Conservation (phyloP, 2,888 invertebrate species). For the Strigamia maritima region DNA sequence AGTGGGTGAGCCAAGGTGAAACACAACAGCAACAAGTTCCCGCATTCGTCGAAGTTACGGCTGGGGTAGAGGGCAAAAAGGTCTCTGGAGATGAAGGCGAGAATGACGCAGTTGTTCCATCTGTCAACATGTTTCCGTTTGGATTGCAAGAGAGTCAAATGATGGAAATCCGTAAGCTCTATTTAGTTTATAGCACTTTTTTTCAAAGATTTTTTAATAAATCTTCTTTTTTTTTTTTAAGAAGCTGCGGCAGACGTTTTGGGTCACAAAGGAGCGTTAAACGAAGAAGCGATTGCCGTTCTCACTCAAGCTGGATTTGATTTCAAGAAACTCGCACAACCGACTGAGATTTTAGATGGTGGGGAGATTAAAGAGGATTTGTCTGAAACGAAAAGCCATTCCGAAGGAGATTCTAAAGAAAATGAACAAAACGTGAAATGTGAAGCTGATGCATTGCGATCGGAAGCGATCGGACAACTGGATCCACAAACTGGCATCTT, state of each 20-base stretch:
- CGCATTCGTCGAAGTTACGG: background rate
- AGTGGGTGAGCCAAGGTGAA: background rate
- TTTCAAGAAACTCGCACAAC: background rate
- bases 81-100: background rate
- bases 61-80: background rate
- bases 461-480: constrained; percentile 39
- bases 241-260: constrained; percentile 26
- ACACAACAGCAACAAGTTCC: background rate
- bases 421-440: background rate
- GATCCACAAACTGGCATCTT: constrained; percentile 43
- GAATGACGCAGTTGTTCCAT: background rate
- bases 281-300: background rate
- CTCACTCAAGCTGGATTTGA: background rate
- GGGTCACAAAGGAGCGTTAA: background rate
- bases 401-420: background rate
- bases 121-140: background rate
- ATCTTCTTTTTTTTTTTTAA: background rate
- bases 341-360: background rate
- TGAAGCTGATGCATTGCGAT: background rate
- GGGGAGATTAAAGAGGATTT: background rate
- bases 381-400: background rate
- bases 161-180: constrained; percentile 31
- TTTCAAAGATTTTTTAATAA: background rate
- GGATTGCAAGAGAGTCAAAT: constrained; percentile 26
- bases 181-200: background rate